Base-by-base conservation (phyloP, 2,797 vertebrate genomes). In the Anniella stebbinsi region DNA sequence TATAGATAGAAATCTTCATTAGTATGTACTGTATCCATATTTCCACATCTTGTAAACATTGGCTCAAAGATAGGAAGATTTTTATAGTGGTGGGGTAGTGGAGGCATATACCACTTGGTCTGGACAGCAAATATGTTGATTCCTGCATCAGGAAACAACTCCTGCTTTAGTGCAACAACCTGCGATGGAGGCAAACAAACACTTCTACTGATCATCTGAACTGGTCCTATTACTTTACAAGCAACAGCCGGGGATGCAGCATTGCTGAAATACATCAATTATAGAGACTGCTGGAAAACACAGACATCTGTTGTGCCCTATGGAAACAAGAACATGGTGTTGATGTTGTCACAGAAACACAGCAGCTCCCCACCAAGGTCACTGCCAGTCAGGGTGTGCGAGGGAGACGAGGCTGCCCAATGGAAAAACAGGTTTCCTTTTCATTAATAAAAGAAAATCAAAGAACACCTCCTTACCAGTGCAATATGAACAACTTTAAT, bases 281-380 rank as follows among this genome's bases (percentile, higher is more conserved):
- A 87, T 63, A 66, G 38, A 81, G 69, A 36, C 78, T 54, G 45
- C n/a, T 87, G 89, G 85, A 83, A 82, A 87, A 87, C 67, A 63
- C 41, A 28, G 85, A 54, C 89, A 76, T 75, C 85, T 87, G 78
- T 87, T 82, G 89, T 48, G 9, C 9, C 33, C 84, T 36, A 36
- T 87, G 89, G 73, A 81, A 90, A 80, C 70, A 82, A 45, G 70
- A 82, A 90, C n/a, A 12, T 7, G 70, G 78, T 54, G 89, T 33
- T 87, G 60, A 77, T 45, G 89, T 87, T 90, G 84, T 82, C 85
- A 87, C 85, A 90, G 84, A 82, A 90, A 90, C 85, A 7, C n/a
- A 66, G 85, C 45, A 25, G 72, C 21, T 77, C 83, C 76, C 60
- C 60, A 87, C 80, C 57, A 87, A 90, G 85, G 85, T 90, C 78